A percentile compares a stretch with the other conserved stretches of the same genome.
Evolutionary conservation across 2,888 invertebrate species (phyloP).

Genomic region (Drosophila dives): DNA sequence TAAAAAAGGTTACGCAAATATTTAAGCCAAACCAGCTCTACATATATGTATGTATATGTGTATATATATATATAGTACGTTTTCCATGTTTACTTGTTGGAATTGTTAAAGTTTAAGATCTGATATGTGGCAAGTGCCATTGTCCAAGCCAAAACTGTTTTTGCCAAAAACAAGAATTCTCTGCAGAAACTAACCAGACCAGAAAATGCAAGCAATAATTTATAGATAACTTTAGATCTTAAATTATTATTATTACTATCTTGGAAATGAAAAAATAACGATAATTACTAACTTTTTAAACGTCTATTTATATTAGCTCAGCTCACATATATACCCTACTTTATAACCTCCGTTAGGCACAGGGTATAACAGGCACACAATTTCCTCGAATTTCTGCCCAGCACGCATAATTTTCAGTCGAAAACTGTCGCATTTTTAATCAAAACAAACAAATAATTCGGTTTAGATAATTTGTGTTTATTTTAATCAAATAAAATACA

Average conservation of each 20-base stretch:
- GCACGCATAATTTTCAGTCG: slow-evolving; percentile 2
- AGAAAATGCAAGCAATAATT: neutral
- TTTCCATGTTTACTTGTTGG: slow-evolving; percentile 44
- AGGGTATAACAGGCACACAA: slow-evolving; percentile 32
- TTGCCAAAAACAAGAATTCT: slow-evolving; percentile 7
- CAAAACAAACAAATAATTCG: slow-evolving; percentile 73
- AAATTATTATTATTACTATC: neutral
- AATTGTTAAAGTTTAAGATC: slow-evolving; percentile 70
- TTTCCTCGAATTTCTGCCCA: slow-evolving; percentile 16
- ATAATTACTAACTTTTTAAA: neutral
- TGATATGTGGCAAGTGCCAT: slow-evolving; percentile 63
- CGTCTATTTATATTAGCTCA: neutral
- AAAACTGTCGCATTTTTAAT: slow-evolving; percentile 60
- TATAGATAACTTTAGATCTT: neutral
- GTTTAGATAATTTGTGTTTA: slow-evolving; percentile 55
- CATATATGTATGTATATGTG: neutral
- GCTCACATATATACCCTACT: neutral
- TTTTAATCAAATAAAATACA: slow-evolving; percentile 41
- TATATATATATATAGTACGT: slow-evolving; percentile 26
- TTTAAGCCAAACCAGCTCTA: slow-evolving; percentile 45
- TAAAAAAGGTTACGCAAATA: slow-evolving; percentile 76
- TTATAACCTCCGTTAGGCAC: neutral
- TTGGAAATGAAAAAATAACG: too few relatives aligned
- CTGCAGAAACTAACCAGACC: neutral
- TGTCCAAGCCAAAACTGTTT: slow-evolving; percentile 50